A percentile compares a stretch with the other conserved stretches of the same genome.
phyloP scores from a whole-genome alignment of 2,888 invertebrate genomes.

The Neoascia interrupta region DNA sequence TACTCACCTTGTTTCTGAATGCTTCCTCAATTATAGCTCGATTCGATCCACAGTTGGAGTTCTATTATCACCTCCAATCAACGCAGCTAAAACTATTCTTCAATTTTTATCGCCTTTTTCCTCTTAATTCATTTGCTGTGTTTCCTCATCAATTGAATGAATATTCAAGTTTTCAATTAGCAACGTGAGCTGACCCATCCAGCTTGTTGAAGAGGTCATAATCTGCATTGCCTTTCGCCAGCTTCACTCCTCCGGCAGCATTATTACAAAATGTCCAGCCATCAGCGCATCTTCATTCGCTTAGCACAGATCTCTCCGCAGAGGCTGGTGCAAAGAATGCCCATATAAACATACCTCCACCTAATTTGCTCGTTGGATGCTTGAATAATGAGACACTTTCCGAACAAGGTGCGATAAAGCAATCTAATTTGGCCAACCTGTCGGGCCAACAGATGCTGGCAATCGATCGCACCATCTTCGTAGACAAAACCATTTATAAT shows the following conservation, averaged over 20 bases:
- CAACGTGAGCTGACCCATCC: slow-evolving; percentile 49
- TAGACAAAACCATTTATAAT: slow-evolving; percentile 68
- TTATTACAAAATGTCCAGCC: slow-evolving; percentile 43
- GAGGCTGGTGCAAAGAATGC: slow-evolving; percentile 56
- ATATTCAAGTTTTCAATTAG: slow-evolving; percentile 30
- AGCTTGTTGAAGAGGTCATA: slow-evolving; percentile 52
- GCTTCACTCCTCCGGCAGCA: slow-evolving; percentile 23
- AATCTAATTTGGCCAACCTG: slow-evolving; percentile 63
- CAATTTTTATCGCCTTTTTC: slow-evolving; percentile 7
- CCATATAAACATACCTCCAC: slow-evolving; percentile 66
- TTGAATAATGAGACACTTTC: slow-evolving; percentile 70
- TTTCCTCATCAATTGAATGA: slow-evolving; percentile 36
- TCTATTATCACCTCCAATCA: slow-evolving; percentile 47
- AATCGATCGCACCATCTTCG: slow-evolving; percentile 69
- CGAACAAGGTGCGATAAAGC: slow-evolving; percentile 65
- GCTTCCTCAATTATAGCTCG: slow-evolving; percentile 34
- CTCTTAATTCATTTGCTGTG: slow-evolving; percentile 44
- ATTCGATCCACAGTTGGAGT: slow-evolving; percentile 4
- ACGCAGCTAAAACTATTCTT: slow-evolving; percentile 42
- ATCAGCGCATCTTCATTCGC: slow-evolving; percentile 60
- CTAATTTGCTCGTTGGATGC: slow-evolving; percentile 69
- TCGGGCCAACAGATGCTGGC: slow-evolving; percentile 41
- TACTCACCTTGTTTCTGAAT: slow-evolving; percentile 24
- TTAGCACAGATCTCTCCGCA: not conserved
- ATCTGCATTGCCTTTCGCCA: not conserved